Conservation (phyloP, 2,888 invertebrate species). For the Dexiosoma caninum region DNA sequence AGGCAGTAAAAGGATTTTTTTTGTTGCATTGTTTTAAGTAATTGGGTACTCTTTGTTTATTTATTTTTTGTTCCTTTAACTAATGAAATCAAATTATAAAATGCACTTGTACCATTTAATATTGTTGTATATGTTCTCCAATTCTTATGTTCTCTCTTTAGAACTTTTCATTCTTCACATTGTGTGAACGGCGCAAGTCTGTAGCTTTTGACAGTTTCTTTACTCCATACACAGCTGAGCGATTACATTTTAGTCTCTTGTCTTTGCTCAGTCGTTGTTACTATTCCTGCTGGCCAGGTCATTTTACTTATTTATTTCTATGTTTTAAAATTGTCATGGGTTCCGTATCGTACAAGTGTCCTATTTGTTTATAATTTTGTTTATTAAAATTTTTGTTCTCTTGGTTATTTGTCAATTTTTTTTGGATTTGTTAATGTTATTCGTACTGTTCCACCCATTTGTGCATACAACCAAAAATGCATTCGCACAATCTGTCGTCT, state of each 20-base stretch:
- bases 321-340: constrained; percentile 39
- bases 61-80: not conserved
- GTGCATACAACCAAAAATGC: no score
- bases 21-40: constrained; percentile 24
- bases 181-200: constrained; percentile 48
- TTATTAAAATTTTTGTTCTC: not conserved
- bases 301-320: constrained; percentile 29
- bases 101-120: not conserved
- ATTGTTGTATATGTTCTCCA: not conserved
- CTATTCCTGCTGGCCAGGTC: constrained; percentile 43
- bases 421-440: no score
- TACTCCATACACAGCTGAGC: constrained; percentile 39
- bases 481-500: no score
- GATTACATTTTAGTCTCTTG: not conserved
- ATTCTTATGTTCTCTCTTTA: not conserved
- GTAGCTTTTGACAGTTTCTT: constrained; percentile 4
- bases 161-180: constrained; percentile 4
- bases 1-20: not conserved
- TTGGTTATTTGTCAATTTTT: no score
- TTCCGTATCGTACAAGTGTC: constrained; percentile 57
- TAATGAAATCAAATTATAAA: not conserved
- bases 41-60: not conserved
- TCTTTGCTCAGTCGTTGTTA: no score
- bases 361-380: constrained; percentile 36
- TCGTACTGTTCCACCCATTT: no score